These are phyloP conservation scores for Heliconius melpomene DNA, from an alignment of 1,140 invertebrate species.

Conservation along the genomic window DNA sequence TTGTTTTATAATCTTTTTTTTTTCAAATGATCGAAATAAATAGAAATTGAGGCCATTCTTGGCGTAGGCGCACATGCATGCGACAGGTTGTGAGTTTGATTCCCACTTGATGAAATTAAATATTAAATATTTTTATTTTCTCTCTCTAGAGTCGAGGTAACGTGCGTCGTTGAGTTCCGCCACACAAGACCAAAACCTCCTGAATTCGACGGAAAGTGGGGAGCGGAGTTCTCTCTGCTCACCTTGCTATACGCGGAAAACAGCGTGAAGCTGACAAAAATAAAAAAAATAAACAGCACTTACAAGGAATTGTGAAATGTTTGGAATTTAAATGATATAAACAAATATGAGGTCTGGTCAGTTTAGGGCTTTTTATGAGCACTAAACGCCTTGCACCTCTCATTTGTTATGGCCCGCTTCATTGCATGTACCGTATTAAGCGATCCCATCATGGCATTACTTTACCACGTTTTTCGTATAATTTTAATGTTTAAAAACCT, in stretches of 20 bases:
- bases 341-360: slow-evolving; percentile 46
- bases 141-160: no score
- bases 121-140: no score
- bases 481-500: background rate
- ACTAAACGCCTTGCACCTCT: slow-evolving; percentile 40
- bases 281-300: background rate
- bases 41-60: background rate
- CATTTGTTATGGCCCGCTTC: slow-evolving; percentile 48
- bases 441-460: slow-evolving; percentile 44
- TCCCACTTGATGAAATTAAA: no score
- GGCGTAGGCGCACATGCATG: no score
- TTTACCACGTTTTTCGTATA: slow-evolving; percentile 24
- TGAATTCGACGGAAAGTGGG: no score
- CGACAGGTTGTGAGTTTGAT: no score
- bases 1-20: no score
- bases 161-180: no score
- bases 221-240: no score
- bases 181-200: no score
- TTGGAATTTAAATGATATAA: slow-evolving; percentile 26
- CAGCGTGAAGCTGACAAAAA: no score
- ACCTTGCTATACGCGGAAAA: no score
- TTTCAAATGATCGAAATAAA: background rate
- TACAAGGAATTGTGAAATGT: background rate
- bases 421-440: slow-evolving; percentile 46
- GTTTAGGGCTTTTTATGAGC: slow-evolving; percentile 56